These are phyloP conservation scores for Chaetoderma sp. DNA, from an alignment of 2,888 invertebrate species.

Conservation along the genomic window DNA sequence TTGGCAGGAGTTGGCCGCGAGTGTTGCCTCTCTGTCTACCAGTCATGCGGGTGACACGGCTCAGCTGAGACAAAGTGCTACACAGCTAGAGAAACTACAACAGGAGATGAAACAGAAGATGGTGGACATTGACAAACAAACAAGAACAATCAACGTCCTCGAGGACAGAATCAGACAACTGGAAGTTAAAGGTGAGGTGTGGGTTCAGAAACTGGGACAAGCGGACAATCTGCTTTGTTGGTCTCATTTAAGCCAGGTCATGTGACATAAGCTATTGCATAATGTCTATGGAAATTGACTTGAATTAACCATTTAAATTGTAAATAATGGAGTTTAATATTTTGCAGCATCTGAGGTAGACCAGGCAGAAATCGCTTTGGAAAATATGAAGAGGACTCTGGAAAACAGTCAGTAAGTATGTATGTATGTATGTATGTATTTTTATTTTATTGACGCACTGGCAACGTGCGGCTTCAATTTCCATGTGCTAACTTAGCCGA, in stretches of 20 bases:
- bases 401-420: slow-evolving; percentile 38
- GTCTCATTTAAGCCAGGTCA: neutral
- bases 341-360: slow-evolving; percentile 58
- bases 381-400: slow-evolving; percentile 44
- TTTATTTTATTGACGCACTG: too few species aligned
- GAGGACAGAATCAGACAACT: slow-evolving; percentile 54
- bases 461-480: too few species aligned
- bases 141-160: slow-evolving; percentile 44
- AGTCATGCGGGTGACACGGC: too few species aligned
- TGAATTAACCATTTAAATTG: too few species aligned
- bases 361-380: slow-evolving; percentile 57
- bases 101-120: slow-evolving; percentile 49
- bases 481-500: too few species aligned
- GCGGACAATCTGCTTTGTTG: neutral
- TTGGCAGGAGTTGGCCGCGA: too few species aligned
- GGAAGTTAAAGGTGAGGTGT: slow-evolving; percentile 50
- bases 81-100: slow-evolving; percentile 43
- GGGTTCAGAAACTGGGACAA: too few species aligned
- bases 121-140: slow-evolving; percentile 50
- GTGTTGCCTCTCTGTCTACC: too few species aligned
- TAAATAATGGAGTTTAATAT: neutral
- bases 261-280: too few species aligned
- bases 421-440: too few species aligned
- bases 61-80: too few species aligned
- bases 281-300: too few species aligned